Percentiles rank a stretch among this genome's conserved stretches.
Conservation (phyloP, 2,113 vertebrate genomes). For the Donacobius atricapilla region DNA sequence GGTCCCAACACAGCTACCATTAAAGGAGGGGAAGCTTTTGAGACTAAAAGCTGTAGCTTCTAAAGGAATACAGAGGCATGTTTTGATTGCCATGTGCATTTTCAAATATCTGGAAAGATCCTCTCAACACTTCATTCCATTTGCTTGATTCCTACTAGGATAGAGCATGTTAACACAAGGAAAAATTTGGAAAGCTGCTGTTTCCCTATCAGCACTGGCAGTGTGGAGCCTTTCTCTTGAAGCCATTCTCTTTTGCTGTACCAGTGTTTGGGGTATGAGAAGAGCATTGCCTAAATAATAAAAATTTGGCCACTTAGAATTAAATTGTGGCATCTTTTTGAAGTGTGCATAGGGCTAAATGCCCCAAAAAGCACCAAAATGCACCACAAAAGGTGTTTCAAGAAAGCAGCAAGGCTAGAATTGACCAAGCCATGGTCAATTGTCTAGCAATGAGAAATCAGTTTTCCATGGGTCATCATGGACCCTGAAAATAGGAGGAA, state of each 20-base stretch:
- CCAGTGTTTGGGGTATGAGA: background rate
- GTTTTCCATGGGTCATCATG: background rate
- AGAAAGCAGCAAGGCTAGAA: background rate
- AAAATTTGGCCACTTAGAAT: background rate
- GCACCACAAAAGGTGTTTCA: background rate
- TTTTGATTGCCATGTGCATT: background rate
- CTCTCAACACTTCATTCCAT: background rate
- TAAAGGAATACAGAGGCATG: background rate
- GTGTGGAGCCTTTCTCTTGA: background rate
- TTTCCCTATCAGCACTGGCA: background rate
- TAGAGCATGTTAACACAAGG: background rate
- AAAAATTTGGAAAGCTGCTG: background rate
- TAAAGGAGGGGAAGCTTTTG: background rate
- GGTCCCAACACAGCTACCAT: background rate
- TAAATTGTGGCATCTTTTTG: background rate
- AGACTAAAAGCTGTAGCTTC: background rate
- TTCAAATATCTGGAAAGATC: background rate
- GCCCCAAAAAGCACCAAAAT: no score
- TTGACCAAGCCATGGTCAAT: background rate
- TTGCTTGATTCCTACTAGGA: background rate
- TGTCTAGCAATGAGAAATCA: background rate
- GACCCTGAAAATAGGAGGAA: background rate
- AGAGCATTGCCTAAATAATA: background rate
- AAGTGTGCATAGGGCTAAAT: background rate
- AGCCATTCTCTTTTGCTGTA: background rate